These are phyloP conservation scores for Chaenogobius annularis DNA, from an alignment of 2,113 vertebrate genomes.

Conservation along the genomic window DNA sequence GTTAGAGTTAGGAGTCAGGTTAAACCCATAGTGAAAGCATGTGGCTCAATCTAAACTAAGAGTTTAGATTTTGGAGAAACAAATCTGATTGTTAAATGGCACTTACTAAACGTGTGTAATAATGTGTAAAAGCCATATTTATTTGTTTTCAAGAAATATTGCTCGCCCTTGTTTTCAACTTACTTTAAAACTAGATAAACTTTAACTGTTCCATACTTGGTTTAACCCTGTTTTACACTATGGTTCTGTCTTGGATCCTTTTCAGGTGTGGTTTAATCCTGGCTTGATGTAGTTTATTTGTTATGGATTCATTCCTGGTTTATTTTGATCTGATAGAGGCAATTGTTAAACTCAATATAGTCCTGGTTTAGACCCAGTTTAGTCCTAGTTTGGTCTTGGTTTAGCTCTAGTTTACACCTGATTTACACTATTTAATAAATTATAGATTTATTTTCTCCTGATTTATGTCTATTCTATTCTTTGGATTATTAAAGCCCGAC, in stretches of 20 bases:
- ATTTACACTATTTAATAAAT: neutral
- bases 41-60: too few relatives aligned
- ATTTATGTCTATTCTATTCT: neutral
- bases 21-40: too few relatives aligned
- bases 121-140: too few relatives aligned
- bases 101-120: too few relatives aligned
- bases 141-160: too few relatives aligned
- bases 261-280: neutral
- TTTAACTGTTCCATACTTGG: neutral
- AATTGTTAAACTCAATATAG: neutral
- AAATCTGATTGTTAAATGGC: too few relatives aligned
- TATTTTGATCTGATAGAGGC: too few relatives aligned
- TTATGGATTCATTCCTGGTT: neutral
- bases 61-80: neutral
- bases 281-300: neutral
- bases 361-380: neutral
- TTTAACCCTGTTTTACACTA: neutral
- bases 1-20: too few relatives aligned
- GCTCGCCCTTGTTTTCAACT: neutral
- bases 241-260: neutral
- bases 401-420: neutral
- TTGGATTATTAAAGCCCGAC: neutral
- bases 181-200: neutral
- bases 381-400: neutral
- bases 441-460: neutral